phyloP scores from a whole-genome alignment of 2,113 vertebrate genomes.

The Odobenus rosmarus region DNA sequence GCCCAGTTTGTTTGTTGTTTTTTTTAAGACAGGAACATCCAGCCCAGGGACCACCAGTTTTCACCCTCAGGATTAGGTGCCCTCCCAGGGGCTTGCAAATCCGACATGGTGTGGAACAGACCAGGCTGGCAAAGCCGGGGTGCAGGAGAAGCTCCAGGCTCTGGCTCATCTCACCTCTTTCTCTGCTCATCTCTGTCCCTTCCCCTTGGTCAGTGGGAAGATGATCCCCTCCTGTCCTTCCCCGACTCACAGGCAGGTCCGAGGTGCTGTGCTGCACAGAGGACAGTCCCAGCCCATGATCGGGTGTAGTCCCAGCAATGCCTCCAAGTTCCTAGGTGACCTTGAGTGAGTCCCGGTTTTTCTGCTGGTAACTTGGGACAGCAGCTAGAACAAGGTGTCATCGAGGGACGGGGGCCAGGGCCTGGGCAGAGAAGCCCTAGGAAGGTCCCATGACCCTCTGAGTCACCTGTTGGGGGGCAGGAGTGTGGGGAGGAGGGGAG shows the following conservation, averaged over 20 bases:
- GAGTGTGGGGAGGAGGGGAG: not conserved
- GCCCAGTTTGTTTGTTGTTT: too few species aligned
- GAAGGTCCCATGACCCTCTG: not conserved
- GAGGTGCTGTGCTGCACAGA: not conserved
- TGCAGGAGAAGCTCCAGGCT: not conserved
- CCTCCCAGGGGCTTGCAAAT: not conserved
- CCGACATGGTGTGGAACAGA: accelerated
- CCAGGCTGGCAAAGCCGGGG: too few species aligned
- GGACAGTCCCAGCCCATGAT: not conserved
- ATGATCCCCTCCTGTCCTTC: not conserved
- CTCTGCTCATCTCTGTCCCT: not conserved
- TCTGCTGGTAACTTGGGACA: not conserved
- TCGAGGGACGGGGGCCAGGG: not conserved
- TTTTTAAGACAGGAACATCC: not conserved
- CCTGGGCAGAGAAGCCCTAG: not conserved
- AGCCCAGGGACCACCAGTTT: not conserved
- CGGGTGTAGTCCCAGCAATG: not conserved
- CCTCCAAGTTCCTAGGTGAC: not conserved
- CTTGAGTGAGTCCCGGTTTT: accelerated
- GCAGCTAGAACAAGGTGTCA: not conserved
- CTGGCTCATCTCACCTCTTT: not conserved
- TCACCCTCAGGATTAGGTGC: not conserved
- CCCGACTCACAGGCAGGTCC: not conserved
- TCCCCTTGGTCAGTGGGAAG: not conserved
- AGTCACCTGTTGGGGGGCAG: not conserved